Evolutionary conservation across 2,797 vertebrate genomes (phyloP).

Genomic region (Syngnathus acus): DNA sequence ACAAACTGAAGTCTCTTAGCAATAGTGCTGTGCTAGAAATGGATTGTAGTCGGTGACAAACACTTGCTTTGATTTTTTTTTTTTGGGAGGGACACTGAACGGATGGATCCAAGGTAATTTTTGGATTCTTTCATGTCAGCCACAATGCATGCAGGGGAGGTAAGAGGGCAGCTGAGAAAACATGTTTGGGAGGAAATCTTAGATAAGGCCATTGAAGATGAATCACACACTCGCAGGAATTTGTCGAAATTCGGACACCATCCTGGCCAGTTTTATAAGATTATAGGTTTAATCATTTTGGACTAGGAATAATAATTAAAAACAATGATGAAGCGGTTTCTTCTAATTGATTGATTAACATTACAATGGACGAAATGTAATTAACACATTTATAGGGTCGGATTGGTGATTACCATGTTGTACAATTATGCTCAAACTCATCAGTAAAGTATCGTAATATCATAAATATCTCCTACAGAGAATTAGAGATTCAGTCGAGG

Average conservation of each 20-base stretch:
- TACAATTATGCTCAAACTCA: neutral
- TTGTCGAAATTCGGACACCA: too few species aligned
- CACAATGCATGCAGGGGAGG: neutral
- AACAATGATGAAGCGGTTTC: too few species aligned
- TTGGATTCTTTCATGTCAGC: neutral
- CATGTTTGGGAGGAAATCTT: neutral
- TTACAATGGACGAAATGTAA: neutral
- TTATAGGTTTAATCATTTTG: too few species aligned
- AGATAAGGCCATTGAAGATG: neutral
- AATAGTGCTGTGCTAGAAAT: slow-evolving; percentile 7
- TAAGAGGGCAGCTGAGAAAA: neutral
- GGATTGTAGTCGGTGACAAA: neutral
- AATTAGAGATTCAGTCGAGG: neutral
- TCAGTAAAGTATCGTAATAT: neutral
- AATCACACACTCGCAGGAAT: neutral
- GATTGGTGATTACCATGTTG: neutral
- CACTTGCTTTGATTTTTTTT: neutral
- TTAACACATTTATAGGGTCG: neutral
- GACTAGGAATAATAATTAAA: too few species aligned
- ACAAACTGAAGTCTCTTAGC: slow-evolving; percentile 10
- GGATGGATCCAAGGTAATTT: neutral
- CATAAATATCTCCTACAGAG: neutral
- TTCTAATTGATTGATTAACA: too few species aligned
- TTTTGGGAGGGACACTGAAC: neutral
- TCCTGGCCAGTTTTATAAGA: too few species aligned